Percentiles rank a stretch among this genome's conserved stretches.
These are phyloP conservation scores for Steatocranus sp. DNA, from an alignment of 2,797 vertebrate species.

Conservation along the genomic window DNA sequence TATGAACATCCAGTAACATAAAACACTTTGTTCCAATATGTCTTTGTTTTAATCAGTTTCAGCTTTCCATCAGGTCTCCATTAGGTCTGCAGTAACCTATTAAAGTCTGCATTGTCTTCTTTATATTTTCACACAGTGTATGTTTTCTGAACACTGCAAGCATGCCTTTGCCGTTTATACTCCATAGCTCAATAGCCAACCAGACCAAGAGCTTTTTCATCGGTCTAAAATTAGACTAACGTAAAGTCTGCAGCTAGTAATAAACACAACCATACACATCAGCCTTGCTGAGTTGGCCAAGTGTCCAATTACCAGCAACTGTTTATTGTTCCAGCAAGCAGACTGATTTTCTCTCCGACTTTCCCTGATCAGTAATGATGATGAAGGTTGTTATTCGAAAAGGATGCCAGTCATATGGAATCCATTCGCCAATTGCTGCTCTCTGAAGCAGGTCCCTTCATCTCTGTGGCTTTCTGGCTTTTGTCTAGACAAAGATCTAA, in stretches of 20 bases:
- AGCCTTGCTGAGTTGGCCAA: constrained; percentile 2
- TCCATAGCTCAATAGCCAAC: neutral
- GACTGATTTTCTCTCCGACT: constrained; percentile 43
- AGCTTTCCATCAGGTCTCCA: constrained; percentile 11
- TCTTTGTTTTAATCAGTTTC: neutral
- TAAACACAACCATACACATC: neutral
- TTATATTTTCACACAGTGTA: neutral
- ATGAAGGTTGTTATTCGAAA: constrained; percentile 49
- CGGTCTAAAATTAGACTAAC: neutral
- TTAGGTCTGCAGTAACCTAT: constrained; percentile 17
- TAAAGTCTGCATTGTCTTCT: neutral
- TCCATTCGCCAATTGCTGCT: constrained; percentile 64
- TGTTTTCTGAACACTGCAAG: neutral
- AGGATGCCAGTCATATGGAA: constrained; percentile 60
- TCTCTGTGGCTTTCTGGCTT: constrained; percentile 9
- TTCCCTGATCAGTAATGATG: constrained; percentile 49
- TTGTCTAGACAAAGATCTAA: constrained; percentile 25
- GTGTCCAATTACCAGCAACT: constrained; percentile 21
- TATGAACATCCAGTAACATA: neutral
- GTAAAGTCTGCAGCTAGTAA: neutral
- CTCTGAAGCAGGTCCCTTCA: constrained; percentile 28
- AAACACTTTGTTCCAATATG: neutral
- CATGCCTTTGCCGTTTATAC: neutral
- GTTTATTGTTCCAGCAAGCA: constrained; percentile 45
- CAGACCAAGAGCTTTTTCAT: neutral